Evolutionary conservation across 2,113 vertebrate genomes (phyloP).

Genomic region (Pandion haliaetus): DNA sequence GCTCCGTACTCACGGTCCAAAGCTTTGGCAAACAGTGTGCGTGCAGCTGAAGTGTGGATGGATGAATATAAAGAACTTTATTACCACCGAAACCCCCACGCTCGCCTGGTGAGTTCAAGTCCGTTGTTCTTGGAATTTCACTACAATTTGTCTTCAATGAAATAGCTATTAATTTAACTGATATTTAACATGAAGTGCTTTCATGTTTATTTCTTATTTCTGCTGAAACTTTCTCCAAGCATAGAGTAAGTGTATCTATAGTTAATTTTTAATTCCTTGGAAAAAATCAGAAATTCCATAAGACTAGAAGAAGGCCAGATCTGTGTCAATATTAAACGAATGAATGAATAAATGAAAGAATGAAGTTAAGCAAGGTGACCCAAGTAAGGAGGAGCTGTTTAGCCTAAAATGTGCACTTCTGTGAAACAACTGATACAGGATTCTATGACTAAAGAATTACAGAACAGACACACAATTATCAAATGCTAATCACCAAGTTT

Average conservation of each 20-base stretch:
- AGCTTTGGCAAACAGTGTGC: conserved; percentile 94
- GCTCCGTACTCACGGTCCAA: conserved; percentile 93
- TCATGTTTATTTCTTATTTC: neutral
- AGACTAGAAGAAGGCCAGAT: neutral
- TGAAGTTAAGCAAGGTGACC: neutral
- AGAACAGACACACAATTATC: neutral
- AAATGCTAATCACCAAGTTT: neutral
- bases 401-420: neutral
- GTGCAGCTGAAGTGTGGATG: conserved; percentile 97
- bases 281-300: neutral
- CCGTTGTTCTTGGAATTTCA: neutral
- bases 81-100: conserved; percentile 92
- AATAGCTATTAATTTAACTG: neutral
- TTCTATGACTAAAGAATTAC: neutral
- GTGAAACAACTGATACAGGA: neutral
- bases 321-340: neutral
- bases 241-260: neutral
- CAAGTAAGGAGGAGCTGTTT: neutral
- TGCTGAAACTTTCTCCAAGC: neutral
- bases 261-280: neutral
- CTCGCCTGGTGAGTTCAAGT: conserved; percentile 83
- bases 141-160: neutral
- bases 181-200: neutral
- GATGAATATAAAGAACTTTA: conserved; percentile 92
- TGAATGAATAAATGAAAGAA: neutral